Evolutionary conservation across 2,797 vertebrate genomes (phyloP), one percentile per base, ranked within the genome.

Genomic region (Aldrovandia affinis): DNA sequence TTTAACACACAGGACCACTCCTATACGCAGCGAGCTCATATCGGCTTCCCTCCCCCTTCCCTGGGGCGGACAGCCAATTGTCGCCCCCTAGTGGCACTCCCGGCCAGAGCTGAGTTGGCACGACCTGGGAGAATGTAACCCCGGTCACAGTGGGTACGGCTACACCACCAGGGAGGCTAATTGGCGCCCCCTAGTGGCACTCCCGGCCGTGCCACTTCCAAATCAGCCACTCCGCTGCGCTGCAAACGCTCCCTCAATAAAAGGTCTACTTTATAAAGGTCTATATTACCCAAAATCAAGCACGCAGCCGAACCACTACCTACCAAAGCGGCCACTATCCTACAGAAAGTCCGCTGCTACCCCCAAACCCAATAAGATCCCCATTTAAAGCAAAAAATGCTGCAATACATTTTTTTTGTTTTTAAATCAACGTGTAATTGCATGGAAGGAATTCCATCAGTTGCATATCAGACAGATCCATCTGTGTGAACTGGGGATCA

Each of bases 161-260:
- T n/a, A n/a, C n/a, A n/a, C n/a, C n/a, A n/a, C n/a, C n/a, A n/a
- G n/a, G n/a, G n/a, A n/a, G n/a, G n/a, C n/a, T n/a, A n/a, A n/a
- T n/a, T n/a, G n/a, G n/a, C n/a, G n/a, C n/a, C n/a, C n/a, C n/a
- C n/a, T n/a, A n/a, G n/a, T n/a, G n/a, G n/a, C n/a, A n/a, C n/a
- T n/a, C n/a, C n/a, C n/a, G n/a, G n/a, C 55, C 22, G 28, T 78
- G 25, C 55, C 83, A 50, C 42, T 78, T 77, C 44, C 36, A n/a
- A 22, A n/a, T 78, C 42, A 78, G 12, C n/a, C 25, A 59, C 44
- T 57, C 82, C 20, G 39, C 52, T 54, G 25, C 33, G 68, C 73
- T 83, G 70, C 10, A 28, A 59, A 77, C 75, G 63, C 81, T 70
- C 75, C 42, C n/a, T n/a, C n/a, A n/a, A n/a, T 50, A 82, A 50